phyloP scores from a whole-genome alignment of 2,888 invertebrate species.

The Koerneria pararmatus region DNA sequence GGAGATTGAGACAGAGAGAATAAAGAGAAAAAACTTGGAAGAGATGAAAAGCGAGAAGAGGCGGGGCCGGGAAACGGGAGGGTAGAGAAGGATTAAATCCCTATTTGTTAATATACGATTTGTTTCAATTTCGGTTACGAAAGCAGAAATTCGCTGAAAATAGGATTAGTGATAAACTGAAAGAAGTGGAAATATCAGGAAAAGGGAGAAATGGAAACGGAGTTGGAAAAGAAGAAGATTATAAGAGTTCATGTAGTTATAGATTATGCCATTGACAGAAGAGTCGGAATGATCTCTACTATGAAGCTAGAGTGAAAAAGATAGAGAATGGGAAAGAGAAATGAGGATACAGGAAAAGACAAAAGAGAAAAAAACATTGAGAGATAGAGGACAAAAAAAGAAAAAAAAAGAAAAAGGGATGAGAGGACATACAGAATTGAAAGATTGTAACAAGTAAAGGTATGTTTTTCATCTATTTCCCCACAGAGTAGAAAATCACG shows the following conservation, averaged over 20 bases:
- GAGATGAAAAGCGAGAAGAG: not conserved
- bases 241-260: too few relatives aligned
- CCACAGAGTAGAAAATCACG: too few relatives aligned
- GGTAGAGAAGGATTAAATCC: not conserved
- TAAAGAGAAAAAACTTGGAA: not conserved
- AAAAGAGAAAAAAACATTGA: not conserved
- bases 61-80: not conserved
- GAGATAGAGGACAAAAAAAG: slow-evolving; percentile 2
- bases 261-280: too few relatives aligned
- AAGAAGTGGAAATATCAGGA: too few relatives aligned
- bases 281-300: too few relatives aligned
- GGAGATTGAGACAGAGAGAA: slow-evolving; percentile 2
- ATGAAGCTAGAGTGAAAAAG: slow-evolving; percentile 1
- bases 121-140: too few relatives aligned
- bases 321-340: slow-evolving; percentile 5
- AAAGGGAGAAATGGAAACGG: not conserved
- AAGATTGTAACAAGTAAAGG: too few relatives aligned
- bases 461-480: too few relatives aligned
- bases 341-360: not conserved
- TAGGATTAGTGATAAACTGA: too few relatives aligned
- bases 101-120: too few relatives aligned
- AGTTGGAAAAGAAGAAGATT: not conserved
- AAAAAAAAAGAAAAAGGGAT: not conserved
- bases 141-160: too few relatives aligned
- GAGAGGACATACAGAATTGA: not conserved